Evolutionary conservation across 2,888 invertebrate genomes (phyloP).

Genomic region (Girardia tigrina): DNA sequence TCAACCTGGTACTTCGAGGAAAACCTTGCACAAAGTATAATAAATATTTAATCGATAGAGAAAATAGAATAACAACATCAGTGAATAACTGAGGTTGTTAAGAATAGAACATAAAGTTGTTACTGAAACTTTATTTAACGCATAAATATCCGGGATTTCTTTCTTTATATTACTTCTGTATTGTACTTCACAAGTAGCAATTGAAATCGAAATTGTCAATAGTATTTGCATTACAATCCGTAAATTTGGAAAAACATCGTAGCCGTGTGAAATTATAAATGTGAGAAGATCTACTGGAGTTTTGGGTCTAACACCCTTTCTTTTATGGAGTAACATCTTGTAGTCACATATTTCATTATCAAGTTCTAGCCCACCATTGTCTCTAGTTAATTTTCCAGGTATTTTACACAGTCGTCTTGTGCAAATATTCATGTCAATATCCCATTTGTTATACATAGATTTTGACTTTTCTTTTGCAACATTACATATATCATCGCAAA

Average conservation of each 20-base stretch:
- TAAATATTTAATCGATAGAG: no score
- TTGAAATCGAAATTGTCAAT: background rate
- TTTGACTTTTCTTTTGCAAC: background rate
- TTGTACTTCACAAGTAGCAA: background rate
- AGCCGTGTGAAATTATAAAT: background rate
- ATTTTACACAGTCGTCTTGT: background rate
- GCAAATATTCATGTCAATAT: background rate
- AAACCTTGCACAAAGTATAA: no score
- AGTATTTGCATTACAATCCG: background rate
- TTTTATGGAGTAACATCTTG: background rate
- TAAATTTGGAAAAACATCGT: conserved; percentile 8
- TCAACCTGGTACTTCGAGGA: no score
- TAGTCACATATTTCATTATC: background rate
- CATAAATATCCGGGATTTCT: no score
- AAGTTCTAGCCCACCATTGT: background rate
- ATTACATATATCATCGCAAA: background rate
- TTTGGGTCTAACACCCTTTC: background rate
- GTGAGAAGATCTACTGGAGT: background rate
- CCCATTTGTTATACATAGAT: background rate
- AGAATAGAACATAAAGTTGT: no score
- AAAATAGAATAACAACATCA: no score
- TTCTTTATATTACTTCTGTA: no score
- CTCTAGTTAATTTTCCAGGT: background rate
- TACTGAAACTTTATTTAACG: no score
- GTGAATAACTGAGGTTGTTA: no score